Conservation (phyloP, 2,888 invertebrate genomes). For the Drosophila lacicola region DNA sequence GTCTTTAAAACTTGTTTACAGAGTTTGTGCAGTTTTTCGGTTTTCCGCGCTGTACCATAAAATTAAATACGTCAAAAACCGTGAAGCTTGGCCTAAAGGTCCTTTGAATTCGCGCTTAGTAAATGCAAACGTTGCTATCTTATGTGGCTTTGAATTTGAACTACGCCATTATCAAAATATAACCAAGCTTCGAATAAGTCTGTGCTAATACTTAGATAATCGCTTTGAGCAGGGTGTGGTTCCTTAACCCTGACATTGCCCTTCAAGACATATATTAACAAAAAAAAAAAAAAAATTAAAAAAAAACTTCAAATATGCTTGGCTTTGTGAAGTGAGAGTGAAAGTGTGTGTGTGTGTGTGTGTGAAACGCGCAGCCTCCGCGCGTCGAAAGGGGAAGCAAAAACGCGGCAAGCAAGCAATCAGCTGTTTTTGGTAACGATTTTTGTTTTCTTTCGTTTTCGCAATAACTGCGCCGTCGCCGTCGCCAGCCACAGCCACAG, state of each 20-base stretch:
- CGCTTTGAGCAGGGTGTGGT: slow-evolving; percentile 25
- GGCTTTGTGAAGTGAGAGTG: slow-evolving; percentile 33
- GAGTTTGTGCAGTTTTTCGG: slow-evolving; percentile 8
- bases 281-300: not conserved
- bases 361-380: slow-evolving; percentile 49
- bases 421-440: slow-evolving; percentile 49
- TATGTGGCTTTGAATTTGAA: not conserved
- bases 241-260: slow-evolving; percentile 8
- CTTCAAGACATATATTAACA: slow-evolving; percentile 9
- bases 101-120: not conserved
- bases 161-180: slow-evolving; percentile 8
- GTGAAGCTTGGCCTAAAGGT: not conserved
- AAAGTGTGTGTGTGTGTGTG: slow-evolving; percentile 20
- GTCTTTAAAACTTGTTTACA: slow-evolving; percentile 6
- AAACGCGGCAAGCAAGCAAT: slow-evolving; percentile 22
- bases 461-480: slow-evolving; percentile 41
- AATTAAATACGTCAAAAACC: slow-evolving; percentile 9
- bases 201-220: slow-evolving; percentile 10
- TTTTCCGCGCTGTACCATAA: slow-evolving; percentile 9
- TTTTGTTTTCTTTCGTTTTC: slow-evolving; percentile 46
- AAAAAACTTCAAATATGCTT: not conserved
- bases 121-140: not conserved
- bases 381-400: slow-evolving; percentile 21
- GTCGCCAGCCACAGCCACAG: slow-evolving; percentile 22
- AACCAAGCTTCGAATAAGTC: not conserved